Percentiles rank a stretch among this genome's conserved stretches.
Conservation (phyloP, 2,797 vertebrate species). For the Hephaestus fuliginosus region DNA sequence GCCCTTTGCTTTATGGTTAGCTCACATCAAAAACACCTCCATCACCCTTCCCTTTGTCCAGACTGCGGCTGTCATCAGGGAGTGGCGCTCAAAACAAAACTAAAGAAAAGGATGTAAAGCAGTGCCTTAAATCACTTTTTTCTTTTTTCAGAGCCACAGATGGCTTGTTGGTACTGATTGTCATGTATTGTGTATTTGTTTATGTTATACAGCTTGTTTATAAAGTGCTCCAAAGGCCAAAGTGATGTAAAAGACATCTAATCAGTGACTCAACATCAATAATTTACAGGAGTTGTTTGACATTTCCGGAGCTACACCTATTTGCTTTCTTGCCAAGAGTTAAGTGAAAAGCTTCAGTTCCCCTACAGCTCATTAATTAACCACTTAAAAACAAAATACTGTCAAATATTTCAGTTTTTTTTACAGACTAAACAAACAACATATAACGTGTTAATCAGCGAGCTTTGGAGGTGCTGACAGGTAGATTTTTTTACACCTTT, state of each 20-base stretch:
- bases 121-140: background rate
- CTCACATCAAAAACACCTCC: background rate
- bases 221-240: background rate
- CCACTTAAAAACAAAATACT: background rate
- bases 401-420: background rate
- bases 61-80: background rate
- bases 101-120: background rate
- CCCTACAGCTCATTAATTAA: background rate
- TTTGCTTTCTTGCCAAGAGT: background rate
- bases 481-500: background rate
- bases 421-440: background rate
- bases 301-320: background rate
- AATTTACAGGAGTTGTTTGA: background rate
- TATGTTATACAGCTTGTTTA: background rate
- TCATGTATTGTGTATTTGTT: background rate
- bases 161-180: background rate
- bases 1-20: background rate
- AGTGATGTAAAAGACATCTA: background rate
- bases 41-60: background rate
- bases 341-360: too few species aligned
- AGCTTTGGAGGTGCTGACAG: too few species aligned
- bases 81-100: conserved; percentile 1
- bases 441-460: too few species aligned
- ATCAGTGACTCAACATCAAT: background rate
- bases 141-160: background rate